These are phyloP conservation scores for Rattus rattus DNA, from an alignment of 2,113 vertebrate genomes.

Conservation along the genomic window DNA sequence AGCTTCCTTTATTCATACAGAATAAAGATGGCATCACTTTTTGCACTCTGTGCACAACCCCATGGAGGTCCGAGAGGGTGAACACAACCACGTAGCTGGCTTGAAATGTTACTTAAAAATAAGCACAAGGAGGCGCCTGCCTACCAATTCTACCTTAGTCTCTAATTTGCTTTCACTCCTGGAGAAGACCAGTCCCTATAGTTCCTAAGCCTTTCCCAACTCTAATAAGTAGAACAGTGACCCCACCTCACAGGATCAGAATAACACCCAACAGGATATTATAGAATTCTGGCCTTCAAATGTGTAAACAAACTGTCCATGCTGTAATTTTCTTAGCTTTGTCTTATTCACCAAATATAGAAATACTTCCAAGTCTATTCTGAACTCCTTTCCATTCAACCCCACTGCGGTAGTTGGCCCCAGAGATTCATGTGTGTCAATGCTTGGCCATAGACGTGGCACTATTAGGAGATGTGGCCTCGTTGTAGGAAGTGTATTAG, in stretches of 20 bases:
- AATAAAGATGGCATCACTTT: conserved; percentile 34
- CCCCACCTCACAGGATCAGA: not conserved
- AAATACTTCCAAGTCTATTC: not conserved
- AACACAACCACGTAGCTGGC: not conserved
- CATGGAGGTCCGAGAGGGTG: not conserved
- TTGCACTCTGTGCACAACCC: not conserved
- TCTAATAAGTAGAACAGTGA: not conserved
- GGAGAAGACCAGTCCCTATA: not conserved
- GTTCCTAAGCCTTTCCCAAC: not conserved
- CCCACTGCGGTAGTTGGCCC: not conserved
- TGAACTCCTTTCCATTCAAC: not conserved
- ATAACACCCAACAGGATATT: not conserved
- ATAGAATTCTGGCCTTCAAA: not conserved
- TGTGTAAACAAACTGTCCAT: not conserved
- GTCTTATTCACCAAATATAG: not conserved
- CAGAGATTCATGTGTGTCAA: not conserved
- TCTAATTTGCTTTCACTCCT: not conserved
- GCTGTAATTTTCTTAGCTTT: not conserved
- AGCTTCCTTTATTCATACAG: conserved; percentile 35
- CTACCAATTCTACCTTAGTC: not conserved
- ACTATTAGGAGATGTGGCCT: not conserved
- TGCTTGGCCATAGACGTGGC: not conserved
- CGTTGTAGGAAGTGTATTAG: not conserved
- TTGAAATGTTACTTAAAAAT: conserved; percentile 3
- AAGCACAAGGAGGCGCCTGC: not conserved